Evolutionary conservation across 2,113 vertebrate species (phyloP), one percentile per base, ranked within the genome.

Genomic region (Mobula birostris): DNA sequence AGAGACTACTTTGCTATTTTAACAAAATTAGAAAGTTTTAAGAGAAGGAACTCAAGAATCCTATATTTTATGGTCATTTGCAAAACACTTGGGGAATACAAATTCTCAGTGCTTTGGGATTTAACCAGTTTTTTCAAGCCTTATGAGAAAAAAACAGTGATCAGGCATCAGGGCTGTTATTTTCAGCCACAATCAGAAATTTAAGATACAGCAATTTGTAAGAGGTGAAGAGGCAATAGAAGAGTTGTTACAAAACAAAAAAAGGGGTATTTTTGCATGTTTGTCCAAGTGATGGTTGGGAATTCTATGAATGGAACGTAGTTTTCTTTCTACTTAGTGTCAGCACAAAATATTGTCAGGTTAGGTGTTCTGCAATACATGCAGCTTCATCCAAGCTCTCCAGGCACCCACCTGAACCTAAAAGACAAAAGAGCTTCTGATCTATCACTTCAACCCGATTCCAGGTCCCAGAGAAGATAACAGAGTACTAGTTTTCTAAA

Each of bases 201-300:
- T 93, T 27, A 40, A 93, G 48, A 36, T 29, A 14, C 29, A 93
- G n/a, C 36, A 93, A 72, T 11, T 21, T 74, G 70, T 72, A 92
- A 17, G 68, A 36, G 19, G 61, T 68, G 66, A 36, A 68, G 11
- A n/a, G 14, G 58, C n/a, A 90, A 48, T 1, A 48, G 17, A 91
- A 91, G 70, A 40, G 27, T 56, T 24, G 14, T 19, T 90, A 76
- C 8, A 56, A 70, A 72, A 40, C 32, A 92, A 92, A 92, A 36
- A 72, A 17, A 36, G 36, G 66, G 32, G 19, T 40, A 70, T 72
- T 92, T 19, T 70, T 9, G 70, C 70, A 1, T 72, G 68, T 66
- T 72, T 40, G 90, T 72, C 90, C 40, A 40, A 40, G 19, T 92
- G 66, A 92, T 92, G 36, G 68, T 70, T 93, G 91, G 66, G 12